Percentiles rank a stretch among this genome's conserved stretches.
Evolutionary conservation across 1,140 invertebrate species (phyloP).

Genomic region (Lepidostoma basale): DNA sequence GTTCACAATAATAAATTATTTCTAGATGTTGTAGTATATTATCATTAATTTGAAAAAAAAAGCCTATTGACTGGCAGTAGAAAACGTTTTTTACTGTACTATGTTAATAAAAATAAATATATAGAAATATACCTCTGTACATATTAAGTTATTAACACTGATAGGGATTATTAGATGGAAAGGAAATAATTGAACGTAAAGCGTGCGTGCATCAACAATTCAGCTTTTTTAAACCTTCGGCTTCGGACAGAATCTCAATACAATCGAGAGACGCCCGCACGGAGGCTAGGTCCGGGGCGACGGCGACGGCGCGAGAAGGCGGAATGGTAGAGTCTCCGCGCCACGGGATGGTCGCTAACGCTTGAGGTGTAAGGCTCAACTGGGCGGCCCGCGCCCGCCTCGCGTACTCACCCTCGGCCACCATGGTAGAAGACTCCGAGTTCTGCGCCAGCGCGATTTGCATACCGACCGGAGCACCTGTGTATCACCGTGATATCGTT

Average conservation of each 20-base stretch:
- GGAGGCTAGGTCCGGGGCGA: neutral
- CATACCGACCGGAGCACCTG: conserved; percentile 5
- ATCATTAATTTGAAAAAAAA: too few relatives aligned
- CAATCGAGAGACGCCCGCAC: neutral
- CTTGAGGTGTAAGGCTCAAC: neutral
- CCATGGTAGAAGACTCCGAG: conserved; percentile 1
- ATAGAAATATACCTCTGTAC: too few relatives aligned
- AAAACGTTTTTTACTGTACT: too few relatives aligned
- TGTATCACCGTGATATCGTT: neutral
- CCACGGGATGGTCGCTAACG: neutral
- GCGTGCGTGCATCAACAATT: too few relatives aligned
- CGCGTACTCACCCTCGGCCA: neutral
- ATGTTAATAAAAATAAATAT: too few relatives aligned
- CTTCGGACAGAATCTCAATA: neutral
- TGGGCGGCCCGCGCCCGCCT: neutral
- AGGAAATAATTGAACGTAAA: too few relatives aligned
- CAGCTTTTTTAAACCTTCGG: too few relatives aligned
- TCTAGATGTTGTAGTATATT: too few relatives aligned
- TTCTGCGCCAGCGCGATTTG: conserved; percentile 9
- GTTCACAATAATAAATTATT: too few relatives aligned
- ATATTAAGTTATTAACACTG: too few relatives aligned
- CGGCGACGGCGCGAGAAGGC: neutral
- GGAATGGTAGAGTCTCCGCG: neutral
- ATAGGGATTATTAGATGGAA: too few relatives aligned
- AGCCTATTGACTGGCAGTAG: too few relatives aligned